Base-by-base conservation (phyloP, 2,113 vertebrate genomes). In the Noctilio leporinus region DNA sequence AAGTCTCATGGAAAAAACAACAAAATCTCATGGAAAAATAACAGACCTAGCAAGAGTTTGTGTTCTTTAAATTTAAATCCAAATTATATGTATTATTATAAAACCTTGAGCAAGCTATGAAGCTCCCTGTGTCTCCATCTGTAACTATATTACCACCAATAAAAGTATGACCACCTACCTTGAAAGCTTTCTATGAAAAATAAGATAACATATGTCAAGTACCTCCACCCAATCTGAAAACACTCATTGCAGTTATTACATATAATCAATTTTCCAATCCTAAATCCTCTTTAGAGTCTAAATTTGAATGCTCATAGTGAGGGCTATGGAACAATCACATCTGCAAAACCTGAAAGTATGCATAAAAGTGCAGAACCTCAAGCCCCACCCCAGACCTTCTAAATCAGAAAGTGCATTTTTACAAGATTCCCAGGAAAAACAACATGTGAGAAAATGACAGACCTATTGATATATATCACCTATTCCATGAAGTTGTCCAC, bases 141-240 rank as follows among this genome's bases (percentile, higher is more conserved):
- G 45, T 30, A 81, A 81, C 43, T 81, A 28, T 30, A 81, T 59
- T 43, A 43, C 75, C 69, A 95, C 38, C 69, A 70, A 16, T 64
- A 93, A 84, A 93, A 84, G 65, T 83, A 89, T 62, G 64, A 91
- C 30, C 8, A 86, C n/a, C 78, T 80, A 88, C 38, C 16, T 62
- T 69, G 9, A 94, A 78, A 33, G 19, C 76, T 78, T 80, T 75
- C 83, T 86, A 17, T 82, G 72, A 90, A 89, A 96, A 89, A 57
- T 89, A 91, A 90, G 75, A 72, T 55, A 93, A 73, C 35, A 45
- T 14, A 26, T 43, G n/a, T 51, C 73, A 91, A 87, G 35, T 64
- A 3, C 43, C 47, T 92, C 72, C 2, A 84, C 10, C 7, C 35
- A 20, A 87, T 55, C 12, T 51, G 47, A 62, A 78, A 88, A 94